Base-by-base conservation (phyloP, 2,113 vertebrate genomes). In the Cynocephalus volans region DNA sequence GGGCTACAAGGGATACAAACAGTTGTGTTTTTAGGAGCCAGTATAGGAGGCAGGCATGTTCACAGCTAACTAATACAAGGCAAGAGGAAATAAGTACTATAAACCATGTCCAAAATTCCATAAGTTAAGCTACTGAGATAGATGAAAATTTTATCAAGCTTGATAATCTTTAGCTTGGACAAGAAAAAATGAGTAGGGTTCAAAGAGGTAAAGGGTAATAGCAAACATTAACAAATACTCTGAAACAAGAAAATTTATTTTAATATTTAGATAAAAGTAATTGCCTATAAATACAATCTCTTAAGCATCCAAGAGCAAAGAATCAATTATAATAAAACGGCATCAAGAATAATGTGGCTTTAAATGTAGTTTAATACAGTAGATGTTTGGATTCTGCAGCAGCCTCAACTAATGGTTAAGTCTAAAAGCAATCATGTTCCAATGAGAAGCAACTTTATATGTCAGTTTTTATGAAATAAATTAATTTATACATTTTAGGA, bases 401-500 rank as follows among this genome's bases (percentile, higher is more conserved):
- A 87, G 48, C 18, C 26, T 90, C 45, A 92, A 48, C 75, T 92
- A 93, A 83, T 88, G 28, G 24, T 84, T 88, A 72, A 70, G 5
- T 89, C 15, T 79, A 91, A 91, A 95, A 93, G 50, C 60, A 95
- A 77, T 62, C 82, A 41, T 69, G 31, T 87, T 95, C 50, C 62
- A 90, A 95, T 93, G 81, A 85, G 56, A 95, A 97, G 70, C 67
- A 79, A 92, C 58, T 90, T 67, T 77, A 45, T 75, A 86, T 70
- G 33, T 54, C 72, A 87, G 28, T 64, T 83, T 95, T 83, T 80
- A 92, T 87, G 11, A 96, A 79, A 92, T 82, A 80, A 96, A 60
- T 45, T 70, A 95, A 81, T 96, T 76, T 88, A 79, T 5, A 89
- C 58, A 86, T 86, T 92, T 96, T 88, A 89, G 70, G n/a, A 95